Evolutionary conservation across 2,113 vertebrate species (phyloP).

Genomic region (Mastomys natalensis): DNA sequence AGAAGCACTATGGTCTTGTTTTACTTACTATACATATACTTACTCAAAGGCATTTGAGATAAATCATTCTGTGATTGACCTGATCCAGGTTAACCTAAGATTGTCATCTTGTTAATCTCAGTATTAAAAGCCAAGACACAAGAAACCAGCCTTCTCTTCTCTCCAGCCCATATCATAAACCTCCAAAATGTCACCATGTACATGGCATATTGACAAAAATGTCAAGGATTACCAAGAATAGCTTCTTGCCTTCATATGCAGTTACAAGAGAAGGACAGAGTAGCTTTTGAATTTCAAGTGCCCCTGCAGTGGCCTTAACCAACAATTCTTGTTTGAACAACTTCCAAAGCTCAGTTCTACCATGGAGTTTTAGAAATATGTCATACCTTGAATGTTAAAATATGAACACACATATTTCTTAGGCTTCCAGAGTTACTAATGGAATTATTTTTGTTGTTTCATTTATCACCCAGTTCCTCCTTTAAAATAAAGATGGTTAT

Average conservation of each 20-base stretch:
- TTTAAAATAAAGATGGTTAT: constrained; percentile 24
- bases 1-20: not conserved
- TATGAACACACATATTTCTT: not conserved
- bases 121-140: constrained; percentile 51
- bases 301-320: constrained; percentile 46
- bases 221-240: constrained; percentile 78
- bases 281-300: constrained; percentile 71
- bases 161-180: constrained; percentile 58
- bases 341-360: not conserved
- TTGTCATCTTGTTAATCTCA: constrained; percentile 49
- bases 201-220: constrained; percentile 78
- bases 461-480: not conserved
- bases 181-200: constrained; percentile 71
- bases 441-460: constrained; percentile 22
- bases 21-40: not conserved
- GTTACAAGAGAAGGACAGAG: constrained; percentile 61
- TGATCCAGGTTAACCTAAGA: constrained; percentile 7
- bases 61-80: constrained; percentile 31
- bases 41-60: not conserved
- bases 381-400: constrained; percentile 47
- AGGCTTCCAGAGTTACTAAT: constrained; percentile 19
- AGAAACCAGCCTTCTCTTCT: constrained; percentile 32
- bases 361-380: not conserved
- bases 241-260: constrained; percentile 68
- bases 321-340: constrained; percentile 53